Evolutionary conservation across 1,140 invertebrate species (phyloP).

Genomic region (Drosophila watanabei): DNA sequence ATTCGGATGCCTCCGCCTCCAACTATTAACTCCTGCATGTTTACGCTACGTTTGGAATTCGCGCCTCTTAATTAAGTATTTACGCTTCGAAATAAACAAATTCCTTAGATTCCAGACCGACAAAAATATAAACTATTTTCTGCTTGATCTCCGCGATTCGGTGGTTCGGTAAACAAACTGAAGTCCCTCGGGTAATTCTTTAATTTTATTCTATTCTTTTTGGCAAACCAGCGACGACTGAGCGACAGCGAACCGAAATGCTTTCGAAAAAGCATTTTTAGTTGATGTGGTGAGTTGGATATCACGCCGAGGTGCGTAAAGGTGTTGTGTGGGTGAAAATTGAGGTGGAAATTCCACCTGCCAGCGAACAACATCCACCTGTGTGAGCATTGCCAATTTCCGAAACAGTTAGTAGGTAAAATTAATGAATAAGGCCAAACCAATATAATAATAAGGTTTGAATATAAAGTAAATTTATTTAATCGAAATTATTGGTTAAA

Average conservation of each 20-base stretch:
- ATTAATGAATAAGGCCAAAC: background rate
- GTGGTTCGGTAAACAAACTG: slow-evolving; percentile 58
- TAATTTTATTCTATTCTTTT: slow-evolving; percentile 32
- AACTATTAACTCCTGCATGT: slow-evolving; percentile 72
- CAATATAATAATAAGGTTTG: background rate
- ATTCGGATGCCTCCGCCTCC: slow-evolving; percentile 24
- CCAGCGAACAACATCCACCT: slow-evolving; percentile 46
- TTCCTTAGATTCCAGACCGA: slow-evolving; percentile 71
- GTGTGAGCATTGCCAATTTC: slow-evolving; percentile 34
- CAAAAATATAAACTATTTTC: slow-evolving; percentile 56
- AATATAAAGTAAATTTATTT: too few species aligned
- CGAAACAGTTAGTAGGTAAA: background rate
- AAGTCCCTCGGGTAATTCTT: slow-evolving; percentile 19
- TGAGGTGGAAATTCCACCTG: slow-evolving; percentile 28
- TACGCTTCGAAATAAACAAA: slow-evolving; percentile 68
- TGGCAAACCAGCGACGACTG: slow-evolving; percentile 65
- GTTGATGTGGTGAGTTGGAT: slow-evolving; percentile 59
- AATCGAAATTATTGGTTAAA: too few species aligned
- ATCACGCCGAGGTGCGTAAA: slow-evolving; percentile 62
- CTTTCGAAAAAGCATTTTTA: slow-evolving; percentile 58
- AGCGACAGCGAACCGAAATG: slow-evolving; percentile 48
- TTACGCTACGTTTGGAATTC: slow-evolving; percentile 48
- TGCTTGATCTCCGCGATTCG: slow-evolving; percentile 18
- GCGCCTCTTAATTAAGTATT: slow-evolving; percentile 46
- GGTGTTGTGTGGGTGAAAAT: slow-evolving; percentile 53